Conservation (phyloP, 2,113 vertebrate species). For the Propithecus coquereli region DNA sequence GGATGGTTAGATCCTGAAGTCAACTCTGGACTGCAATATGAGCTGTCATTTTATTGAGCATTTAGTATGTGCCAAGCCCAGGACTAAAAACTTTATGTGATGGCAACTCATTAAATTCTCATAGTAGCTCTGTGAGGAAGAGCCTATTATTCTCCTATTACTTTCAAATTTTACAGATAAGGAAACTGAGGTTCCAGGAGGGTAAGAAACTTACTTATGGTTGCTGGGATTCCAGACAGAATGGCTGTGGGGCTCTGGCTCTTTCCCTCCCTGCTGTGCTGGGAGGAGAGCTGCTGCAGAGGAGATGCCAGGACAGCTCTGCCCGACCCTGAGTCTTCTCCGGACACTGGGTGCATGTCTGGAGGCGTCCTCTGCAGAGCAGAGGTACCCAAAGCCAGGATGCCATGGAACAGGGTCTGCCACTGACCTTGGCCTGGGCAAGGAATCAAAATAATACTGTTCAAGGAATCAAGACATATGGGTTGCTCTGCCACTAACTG, state of each 20-base stretch:
- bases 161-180: background rate
- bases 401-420: background rate
- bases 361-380: background rate
- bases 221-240: background rate
- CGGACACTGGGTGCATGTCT: no score
- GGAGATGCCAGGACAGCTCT: background rate
- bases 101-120: background rate
- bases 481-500: background rate
- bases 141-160: background rate
- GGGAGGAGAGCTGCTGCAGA: background rate
- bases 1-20: background rate
- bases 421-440: background rate
- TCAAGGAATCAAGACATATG: background rate
- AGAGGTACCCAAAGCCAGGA: background rate
- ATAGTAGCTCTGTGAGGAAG: background rate
- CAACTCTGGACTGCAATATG: background rate
- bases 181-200: background rate
- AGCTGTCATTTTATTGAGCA: background rate
- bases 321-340: background rate
- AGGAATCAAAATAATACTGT: background rate
- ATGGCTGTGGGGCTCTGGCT: background rate
- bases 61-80: background rate
- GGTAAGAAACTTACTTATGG: background rate
- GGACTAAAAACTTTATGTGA: background rate
- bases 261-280: accelerated